Base-by-base conservation (phyloP, 2,113 vertebrate species). In the Hylia prasina region DNA sequence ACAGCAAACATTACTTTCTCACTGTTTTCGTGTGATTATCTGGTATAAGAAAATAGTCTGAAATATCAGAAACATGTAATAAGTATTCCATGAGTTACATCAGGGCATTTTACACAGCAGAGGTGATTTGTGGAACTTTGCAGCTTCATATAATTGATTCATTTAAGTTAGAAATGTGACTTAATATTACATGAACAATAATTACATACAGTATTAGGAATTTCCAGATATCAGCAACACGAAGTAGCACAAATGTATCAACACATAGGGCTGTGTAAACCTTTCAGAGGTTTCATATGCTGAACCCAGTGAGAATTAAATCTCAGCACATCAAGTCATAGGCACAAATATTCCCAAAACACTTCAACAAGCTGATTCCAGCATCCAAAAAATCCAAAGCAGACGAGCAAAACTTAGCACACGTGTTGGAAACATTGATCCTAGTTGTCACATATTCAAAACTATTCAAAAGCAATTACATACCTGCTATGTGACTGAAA, bases 161-260 rank as follows among this genome's bases (percentile, higher is more conserved):
- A 25, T 86, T 88, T 76, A 65, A 94, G 75, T 65, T 58, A 95
- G 87, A 87, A 95, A 72, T 65, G 45, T 82, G 82, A 90, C 31
- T 48, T 91, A 68, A 79, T 93, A 50, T 77, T 82, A 27, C 21
- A 28, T 61, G 77, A 80, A 80, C 15, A 80, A 76, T 60, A 87
- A 82, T 72, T 82, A 76, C 12, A 33, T 65, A 30, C 31, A 81
- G 42, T 11, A 39, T 69, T 66, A 69, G 64, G 66, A 80, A 82
- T 37, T 80, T 69, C 54, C 83, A 87, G 73, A 23, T 83, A 88
- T 6, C 51, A 77, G 82, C 51, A 86, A 47, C 17, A 10, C 3
- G 8, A 86, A 61, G 47, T 19, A 83, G 70, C 48, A 75, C 40
- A 86, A 80, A 48, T 42, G 44, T 4, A 47, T 51, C 81, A 91